Evolutionary conservation across 1,140 invertebrate species (phyloP), one percentile per base, ranked within the genome.

Genomic region (Neodiprion lecontei): DNA sequence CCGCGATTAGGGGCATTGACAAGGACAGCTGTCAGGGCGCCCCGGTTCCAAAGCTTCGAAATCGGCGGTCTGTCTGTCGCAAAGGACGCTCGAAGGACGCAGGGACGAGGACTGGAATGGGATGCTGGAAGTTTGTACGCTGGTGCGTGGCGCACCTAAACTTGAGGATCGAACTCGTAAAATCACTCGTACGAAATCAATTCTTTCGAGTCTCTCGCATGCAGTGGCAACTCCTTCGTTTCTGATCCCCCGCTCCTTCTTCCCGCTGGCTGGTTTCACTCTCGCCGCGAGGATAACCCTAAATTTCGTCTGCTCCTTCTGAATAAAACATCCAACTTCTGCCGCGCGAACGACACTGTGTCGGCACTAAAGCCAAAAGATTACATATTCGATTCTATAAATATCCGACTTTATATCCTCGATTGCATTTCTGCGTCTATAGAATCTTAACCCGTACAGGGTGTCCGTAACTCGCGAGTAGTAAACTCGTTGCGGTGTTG

Each of bases 341-440:
- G 28, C 28, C 28, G 53, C 53, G 11, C 53, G 53, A 61, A 17
- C 53, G 53, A 61, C 53, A 61, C 53, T 12, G 53, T 61, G 11
- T 61, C 53, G 53, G 53, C n/a, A 61, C 53, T 61, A 61, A 61
- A 61, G 11, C 53, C 11, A 61, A 61, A 61, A 61, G 53, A 61
- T 61, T 61, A 61, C 53, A 61, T 17, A 61, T 61, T 61, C 53
- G 53, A 61, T 61, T 61, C 53, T 61, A 61, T 61, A 61, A 61
- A 61, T 61, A 61, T 17, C 53, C 53, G 53, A 61, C 53, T 61
- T 61, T 61, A 61, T 40, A 40, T 61, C 8, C 3, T 61, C 53
- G 53, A 61, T 61, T 61, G n/a, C 53, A 61, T 61, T 14, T 9
- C n/a, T 61, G 53, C 11, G 53, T 2, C 1, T 8, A 61, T 4